These are phyloP conservation scores for Megalonaias nervosa DNA, from an alignment of 1,140 invertebrate species.

Conservation along the genomic window DNA sequence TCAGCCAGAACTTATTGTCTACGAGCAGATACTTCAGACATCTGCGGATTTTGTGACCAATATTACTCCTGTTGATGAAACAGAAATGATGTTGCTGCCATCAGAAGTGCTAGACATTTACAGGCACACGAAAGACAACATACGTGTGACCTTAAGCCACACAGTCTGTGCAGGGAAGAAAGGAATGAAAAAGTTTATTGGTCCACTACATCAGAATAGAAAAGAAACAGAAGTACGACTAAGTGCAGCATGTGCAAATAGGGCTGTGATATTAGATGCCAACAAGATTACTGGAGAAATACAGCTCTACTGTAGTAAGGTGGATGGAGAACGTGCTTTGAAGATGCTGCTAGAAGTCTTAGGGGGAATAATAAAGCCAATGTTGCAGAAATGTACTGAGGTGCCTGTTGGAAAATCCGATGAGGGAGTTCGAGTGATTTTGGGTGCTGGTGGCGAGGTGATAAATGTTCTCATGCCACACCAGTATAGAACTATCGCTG, in stretches of 20 bases:
- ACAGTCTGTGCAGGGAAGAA: conserved; percentile 1
- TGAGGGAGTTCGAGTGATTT: conserved; percentile 19
- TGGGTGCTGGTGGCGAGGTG: conserved; percentile 34
- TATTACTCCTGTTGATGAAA: conserved; percentile 50
- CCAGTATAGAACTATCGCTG: conserved; percentile 38
- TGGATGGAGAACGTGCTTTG: background rate
- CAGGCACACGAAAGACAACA: too few relatives aligned
- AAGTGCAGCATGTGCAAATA: conserved; percentile 8
- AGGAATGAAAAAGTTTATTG: conserved; percentile 36
- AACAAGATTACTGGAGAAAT: conserved; percentile 43
- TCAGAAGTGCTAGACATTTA: conserved; percentile 18
- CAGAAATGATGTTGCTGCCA: conserved; percentile 34
- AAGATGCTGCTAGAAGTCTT: conserved; percentile 13
- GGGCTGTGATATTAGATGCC: conserved; percentile 46
- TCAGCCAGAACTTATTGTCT: conserved; percentile 57
- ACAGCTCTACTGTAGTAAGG: conserved; percentile 31
- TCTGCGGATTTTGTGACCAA: conserved; percentile 59
- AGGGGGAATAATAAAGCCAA: conserved; percentile 11
- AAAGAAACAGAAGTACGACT: conserved; percentile 40
- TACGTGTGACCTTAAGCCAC: too few relatives aligned
- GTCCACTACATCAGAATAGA: conserved; percentile 14
- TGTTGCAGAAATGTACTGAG: conserved; percentile 34
- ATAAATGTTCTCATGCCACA: conserved; percentile 38
- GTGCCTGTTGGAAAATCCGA: conserved; percentile 14
- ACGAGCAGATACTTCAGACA: conserved; percentile 49